A percentile compares a stretch with the other conserved stretches of the same genome.
These are phyloP conservation scores for Lysiphlebus fabarum DNA, from an alignment of 1,140 invertebrate species.

Conservation along the genomic window DNA sequence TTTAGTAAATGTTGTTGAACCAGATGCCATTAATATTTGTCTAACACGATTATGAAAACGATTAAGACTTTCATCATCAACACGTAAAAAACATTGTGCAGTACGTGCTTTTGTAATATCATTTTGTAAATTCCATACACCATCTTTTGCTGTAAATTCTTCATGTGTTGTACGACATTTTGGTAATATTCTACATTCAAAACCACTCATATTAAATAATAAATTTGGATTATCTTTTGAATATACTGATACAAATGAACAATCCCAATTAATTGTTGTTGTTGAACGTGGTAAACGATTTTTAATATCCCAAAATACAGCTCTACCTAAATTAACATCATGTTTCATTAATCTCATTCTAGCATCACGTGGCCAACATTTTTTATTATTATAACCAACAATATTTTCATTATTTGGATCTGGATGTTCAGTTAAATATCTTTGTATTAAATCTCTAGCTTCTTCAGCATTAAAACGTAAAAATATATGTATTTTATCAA, in stretches of 20 bases:
- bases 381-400: conserved; percentile 99
- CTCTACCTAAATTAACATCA: conserved; percentile 97
- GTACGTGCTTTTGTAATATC: conserved; percentile 98
- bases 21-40: conserved; percentile 99
- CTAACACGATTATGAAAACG: conserved; percentile 97
- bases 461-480: conserved; percentile 97
- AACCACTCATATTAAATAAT: conserved; percentile 98
- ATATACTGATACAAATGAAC: conserved; percentile 98
- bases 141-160: conserved; percentile 94
- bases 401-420: conserved; percentile 99
- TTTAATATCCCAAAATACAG: conserved; percentile 99
- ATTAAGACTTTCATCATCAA: conserved; percentile 96
- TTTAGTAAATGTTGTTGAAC: conserved; percentile 99
- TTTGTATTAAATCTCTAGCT: conserved; percentile 94
- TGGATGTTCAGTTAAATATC: conserved; percentile 98
- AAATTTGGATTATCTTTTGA: conserved; percentile 99
- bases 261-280: conserved; percentile 98
- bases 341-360: conserved; percentile 99
- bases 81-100: conserved; percentile 96
- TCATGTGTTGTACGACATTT: conserved; percentile 97
- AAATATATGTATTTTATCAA: conserved; percentile 95
- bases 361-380: conserved; percentile 98
- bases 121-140: conserved; percentile 99
- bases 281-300: conserved; percentile 95
- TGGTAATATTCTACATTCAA: conserved; percentile 97